These are phyloP conservation scores for Agrochola lota DNA, from an alignment of 2,888 invertebrate species.

Conservation along the genomic window DNA sequence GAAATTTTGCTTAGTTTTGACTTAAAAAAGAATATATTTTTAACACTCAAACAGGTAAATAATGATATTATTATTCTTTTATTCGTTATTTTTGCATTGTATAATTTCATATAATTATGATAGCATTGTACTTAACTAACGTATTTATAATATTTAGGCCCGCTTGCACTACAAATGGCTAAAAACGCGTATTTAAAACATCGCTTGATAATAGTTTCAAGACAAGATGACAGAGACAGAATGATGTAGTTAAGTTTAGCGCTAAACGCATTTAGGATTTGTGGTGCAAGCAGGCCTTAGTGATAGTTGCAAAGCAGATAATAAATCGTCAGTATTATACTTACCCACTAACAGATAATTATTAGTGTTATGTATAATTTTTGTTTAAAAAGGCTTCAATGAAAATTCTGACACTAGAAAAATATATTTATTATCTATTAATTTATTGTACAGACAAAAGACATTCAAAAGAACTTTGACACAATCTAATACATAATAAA, in stretches of 20 bases:
- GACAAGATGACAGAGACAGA: background rate
- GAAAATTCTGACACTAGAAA: conserved; percentile 26
- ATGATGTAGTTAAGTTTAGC: background rate
- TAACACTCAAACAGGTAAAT: conserved; percentile 28
- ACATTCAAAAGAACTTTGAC: conserved; percentile 1
- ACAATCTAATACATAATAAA: conserved; percentile 1
- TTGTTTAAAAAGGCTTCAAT: conserved; percentile 7
- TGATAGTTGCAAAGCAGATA: conserved; percentile 32
- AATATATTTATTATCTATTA: conserved; percentile 29
- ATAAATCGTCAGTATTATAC: conserved; percentile 64
- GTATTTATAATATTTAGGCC: conserved; percentile 38
- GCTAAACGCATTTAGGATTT: background rate
- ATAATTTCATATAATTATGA: conserved; percentile 29
- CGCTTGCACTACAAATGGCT: background rate
- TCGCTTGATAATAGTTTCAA: background rate
- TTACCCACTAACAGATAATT: conserved; percentile 44
- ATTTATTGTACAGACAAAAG: conserved; percentile 5
- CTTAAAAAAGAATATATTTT: conserved; percentile 9
- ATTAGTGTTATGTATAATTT: conserved; percentile 25
- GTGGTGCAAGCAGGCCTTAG: conserved; percentile 14
- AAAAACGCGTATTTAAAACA: background rate
- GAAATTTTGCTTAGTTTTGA: conserved; percentile 20
- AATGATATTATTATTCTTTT: conserved; percentile 32
- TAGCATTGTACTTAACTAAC: conserved; percentile 61
- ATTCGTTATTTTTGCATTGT: conserved; percentile 49